phyloP scores from a whole-genome alignment of 2,888 invertebrate genomes.

The Nephrocerus scutellatus region DNA sequence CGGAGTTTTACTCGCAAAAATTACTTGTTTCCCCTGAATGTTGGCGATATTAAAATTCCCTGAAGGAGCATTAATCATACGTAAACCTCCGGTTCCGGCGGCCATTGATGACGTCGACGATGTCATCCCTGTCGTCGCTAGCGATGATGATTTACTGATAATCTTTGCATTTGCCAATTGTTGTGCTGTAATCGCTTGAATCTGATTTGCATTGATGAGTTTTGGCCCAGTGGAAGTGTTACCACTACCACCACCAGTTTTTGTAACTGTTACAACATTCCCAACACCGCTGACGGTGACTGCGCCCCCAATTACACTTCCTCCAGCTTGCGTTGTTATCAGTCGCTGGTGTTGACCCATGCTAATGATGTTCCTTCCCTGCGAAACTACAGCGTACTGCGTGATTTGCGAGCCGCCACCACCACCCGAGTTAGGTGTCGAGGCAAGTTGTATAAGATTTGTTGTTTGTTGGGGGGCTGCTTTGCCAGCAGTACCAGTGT shows the following conservation, averaged over 20 bases:
- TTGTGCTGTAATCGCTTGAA: constrained; percentile 29
- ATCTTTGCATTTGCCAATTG: constrained; percentile 50
- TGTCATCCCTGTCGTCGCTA: constrained; percentile 21
- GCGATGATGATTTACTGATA: constrained; percentile 33
- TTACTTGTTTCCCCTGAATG: constrained; percentile 53
- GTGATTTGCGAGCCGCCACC: constrained; percentile 38
- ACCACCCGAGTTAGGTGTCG: constrained; percentile 29
- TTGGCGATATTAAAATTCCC: constrained; percentile 49
- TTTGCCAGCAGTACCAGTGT: constrained; percentile 19
- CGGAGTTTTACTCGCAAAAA: constrained; percentile 49
- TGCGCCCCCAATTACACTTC: constrained; percentile 5
- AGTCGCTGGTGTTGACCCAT: constrained; percentile 31
- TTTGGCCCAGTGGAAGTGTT: constrained; percentile 20
- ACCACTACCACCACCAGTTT: no score
- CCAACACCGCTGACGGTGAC: background rate
- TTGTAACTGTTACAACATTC: constrained; percentile 7
- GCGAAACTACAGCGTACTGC: constrained; percentile 51
- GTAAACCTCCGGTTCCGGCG: constrained; percentile 34
- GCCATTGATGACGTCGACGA: constrained; percentile 14
- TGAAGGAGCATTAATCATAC: constrained; percentile 49
- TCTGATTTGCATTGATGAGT: constrained; percentile 25
- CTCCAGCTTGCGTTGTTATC: constrained; percentile 29
- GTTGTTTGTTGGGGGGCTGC: constrained; percentile 48
- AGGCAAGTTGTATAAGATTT: constrained; percentile 51
- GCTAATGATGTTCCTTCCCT: constrained; percentile 48